These are phyloP conservation scores for Bubo scandiacus DNA, from an alignment of 2,113 vertebrate genomes.

Conservation along the genomic window DNA sequence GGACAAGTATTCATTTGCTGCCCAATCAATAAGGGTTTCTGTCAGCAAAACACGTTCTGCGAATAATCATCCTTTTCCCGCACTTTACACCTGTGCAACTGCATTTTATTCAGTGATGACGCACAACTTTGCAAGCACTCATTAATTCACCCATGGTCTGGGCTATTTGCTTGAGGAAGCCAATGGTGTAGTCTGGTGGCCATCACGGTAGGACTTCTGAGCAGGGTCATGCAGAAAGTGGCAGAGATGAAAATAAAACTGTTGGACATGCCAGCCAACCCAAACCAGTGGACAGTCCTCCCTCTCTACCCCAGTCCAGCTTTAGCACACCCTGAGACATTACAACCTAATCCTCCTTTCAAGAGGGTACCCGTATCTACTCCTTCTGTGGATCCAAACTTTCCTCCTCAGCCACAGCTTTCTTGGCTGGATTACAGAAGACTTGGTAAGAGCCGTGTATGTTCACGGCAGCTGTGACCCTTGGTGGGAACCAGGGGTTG, in stretches of 20 bases:
- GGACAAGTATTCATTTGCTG: neutral
- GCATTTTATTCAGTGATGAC: neutral
- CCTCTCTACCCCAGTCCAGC: neutral
- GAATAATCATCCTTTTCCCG: neutral
- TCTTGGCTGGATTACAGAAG: neutral
- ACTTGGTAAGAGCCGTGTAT: rapidly evolving
- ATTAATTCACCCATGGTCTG: neutral
- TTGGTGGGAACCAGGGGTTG: neutral
- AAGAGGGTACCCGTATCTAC: neutral
- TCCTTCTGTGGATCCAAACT: neutral
- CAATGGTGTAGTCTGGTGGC: neutral
- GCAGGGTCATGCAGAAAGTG: neutral
- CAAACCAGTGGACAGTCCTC: neutral
- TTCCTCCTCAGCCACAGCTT: neutral
- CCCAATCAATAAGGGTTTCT: neutral
- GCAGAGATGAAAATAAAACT: neutral
- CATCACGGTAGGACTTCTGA: neutral
- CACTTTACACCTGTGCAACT: neutral
- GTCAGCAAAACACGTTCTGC: neutral
- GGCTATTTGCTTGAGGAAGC: neutral
- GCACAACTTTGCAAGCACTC: neutral
- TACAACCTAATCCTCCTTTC: neutral
- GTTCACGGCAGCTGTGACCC: neutral
- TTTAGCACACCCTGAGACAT: neutral
- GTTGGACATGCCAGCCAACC: rapidly evolving